These are phyloP conservation scores for Carassius gibelio DNA, from an alignment of 2,113 vertebrate genomes.

Conservation along the genomic window DNA sequence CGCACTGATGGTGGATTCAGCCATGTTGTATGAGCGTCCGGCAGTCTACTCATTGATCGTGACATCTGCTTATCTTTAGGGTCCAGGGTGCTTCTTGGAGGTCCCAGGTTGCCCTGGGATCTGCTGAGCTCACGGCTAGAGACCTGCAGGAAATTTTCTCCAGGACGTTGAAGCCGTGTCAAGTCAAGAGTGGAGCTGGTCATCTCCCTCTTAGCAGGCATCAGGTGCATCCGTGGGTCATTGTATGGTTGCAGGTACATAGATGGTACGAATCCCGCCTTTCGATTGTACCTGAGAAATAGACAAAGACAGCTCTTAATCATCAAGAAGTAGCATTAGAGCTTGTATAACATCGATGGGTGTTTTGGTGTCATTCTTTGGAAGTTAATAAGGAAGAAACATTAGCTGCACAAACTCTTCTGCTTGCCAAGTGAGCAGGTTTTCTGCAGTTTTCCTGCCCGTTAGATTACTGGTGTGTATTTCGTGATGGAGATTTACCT, in stretches of 20 bases:
- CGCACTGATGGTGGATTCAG: slow-evolving; percentile 55
- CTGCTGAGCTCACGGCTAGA: slow-evolving; percentile 56
- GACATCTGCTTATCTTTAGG: slow-evolving; percentile 53
- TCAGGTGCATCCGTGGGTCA: slow-evolving; percentile 70
- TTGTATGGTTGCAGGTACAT: slow-evolving; percentile 80
- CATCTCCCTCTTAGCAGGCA: background rate
- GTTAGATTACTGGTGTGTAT: background rate
- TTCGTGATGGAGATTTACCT: slow-evolving; percentile 64
- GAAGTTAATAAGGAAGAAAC: background rate
- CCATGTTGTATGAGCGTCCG: background rate
- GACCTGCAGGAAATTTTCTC: background rate
- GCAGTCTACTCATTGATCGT: slow-evolving; percentile 52
- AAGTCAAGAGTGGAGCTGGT: slow-evolving; percentile 46
- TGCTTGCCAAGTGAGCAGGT: background rate
- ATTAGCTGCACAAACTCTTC: background rate
- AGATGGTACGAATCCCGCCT: slow-evolving; percentile 80
- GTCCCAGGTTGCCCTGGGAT: slow-evolving; percentile 62
- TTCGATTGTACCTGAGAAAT: slow-evolving; percentile 73
- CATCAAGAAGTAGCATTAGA: background rate
- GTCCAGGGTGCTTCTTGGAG: slow-evolving; percentile 12
- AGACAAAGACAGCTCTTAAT: background rate
- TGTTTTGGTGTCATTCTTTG: background rate
- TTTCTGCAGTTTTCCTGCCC: background rate
- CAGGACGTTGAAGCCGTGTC: background rate
- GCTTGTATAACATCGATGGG: background rate